A percentile compares a stretch with the other conserved stretches of the same genome.
phyloP scores from a whole-genome alignment of 2,888 invertebrate species.

The Lepidocyrtinus sp. region DNA sequence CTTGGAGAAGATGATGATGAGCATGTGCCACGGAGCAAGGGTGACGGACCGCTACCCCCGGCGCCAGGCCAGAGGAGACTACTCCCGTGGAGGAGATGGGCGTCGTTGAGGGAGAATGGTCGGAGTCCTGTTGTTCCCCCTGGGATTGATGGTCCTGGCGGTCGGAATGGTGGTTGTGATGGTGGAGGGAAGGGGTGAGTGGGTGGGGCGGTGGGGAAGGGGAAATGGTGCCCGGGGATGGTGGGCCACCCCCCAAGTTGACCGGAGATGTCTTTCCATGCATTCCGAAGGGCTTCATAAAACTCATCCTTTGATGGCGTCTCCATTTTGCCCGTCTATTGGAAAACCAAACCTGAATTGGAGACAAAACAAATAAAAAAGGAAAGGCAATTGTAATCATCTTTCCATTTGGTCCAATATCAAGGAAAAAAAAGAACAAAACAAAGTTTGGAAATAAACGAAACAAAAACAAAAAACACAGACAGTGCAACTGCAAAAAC shows the following conservation, averaged over 20 bases:
- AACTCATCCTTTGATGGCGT: constrained; percentile 95
- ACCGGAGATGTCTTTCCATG: constrained; percentile 70
- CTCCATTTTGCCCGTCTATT: constrained; percentile 99
- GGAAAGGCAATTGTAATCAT: constrained; percentile 55
- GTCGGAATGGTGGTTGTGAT: constrained; percentile 75
- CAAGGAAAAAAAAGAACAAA: constrained; percentile 15
- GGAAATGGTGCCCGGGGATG: constrained; percentile 73
- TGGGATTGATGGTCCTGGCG: constrained; percentile 71
- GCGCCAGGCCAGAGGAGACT: constrained; percentile 56
- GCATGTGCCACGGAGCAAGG: constrained; percentile 49
- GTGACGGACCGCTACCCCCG: constrained; percentile 49
- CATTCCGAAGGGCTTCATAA: constrained; percentile 83
- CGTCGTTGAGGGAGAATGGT: constrained; percentile 56
- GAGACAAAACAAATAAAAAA: constrained; percentile 63
- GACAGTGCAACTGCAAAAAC: constrained; percentile 37
- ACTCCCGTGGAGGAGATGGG: constrained; percentile 44
- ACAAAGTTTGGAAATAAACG: constrained; percentile 18
- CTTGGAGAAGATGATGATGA: constrained; percentile 55
- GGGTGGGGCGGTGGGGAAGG: constrained; percentile 74
- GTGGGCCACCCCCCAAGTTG: constrained; percentile 70
- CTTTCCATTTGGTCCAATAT: constrained; percentile 47
- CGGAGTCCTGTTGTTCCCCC: constrained; percentile 43
- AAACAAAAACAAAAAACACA: constrained; percentile 27
- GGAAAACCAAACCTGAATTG: constrained; percentile 98
- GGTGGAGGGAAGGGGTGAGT: constrained; percentile 77